Percentiles rank a stretch among this genome's conserved stretches.
Evolutionary conservation across 2,113 vertebrate species (phyloP).

Genomic region (Tringa solitaria): DNA sequence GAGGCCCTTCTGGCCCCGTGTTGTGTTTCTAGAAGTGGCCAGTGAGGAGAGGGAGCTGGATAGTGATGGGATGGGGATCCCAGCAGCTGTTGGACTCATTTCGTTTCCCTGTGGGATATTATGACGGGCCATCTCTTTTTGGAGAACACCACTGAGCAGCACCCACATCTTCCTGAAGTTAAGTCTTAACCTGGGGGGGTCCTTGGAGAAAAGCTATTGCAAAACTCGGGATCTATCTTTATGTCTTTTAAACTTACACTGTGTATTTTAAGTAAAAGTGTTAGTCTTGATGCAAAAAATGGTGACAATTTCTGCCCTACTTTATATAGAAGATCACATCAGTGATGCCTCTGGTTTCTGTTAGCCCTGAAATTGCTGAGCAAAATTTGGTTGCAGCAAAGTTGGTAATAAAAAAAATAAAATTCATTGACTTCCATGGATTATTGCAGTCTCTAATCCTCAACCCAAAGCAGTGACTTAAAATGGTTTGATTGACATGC

Average conservation of each 20-base stretch:
- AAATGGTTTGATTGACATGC: not conserved
- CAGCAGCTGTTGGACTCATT: not conserved
- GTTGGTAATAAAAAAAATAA: not conserved
- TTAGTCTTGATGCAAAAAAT: not conserved
- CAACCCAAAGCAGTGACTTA: not conserved
- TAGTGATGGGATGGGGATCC: not conserved
- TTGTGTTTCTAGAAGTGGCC: not conserved
- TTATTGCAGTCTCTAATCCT: not conserved
- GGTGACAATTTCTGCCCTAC: not conserved
- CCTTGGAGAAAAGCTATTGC: not conserved
- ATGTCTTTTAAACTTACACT: not conserved
- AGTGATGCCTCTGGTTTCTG: not conserved
- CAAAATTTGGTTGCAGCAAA: not conserved
- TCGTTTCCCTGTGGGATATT: not conserved
- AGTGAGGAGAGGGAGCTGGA: not conserved
- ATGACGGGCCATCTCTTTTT: not conserved
- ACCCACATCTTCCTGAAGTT: not conserved
- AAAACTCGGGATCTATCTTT: not conserved
- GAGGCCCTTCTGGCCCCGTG: not conserved
- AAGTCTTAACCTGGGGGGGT: not conserved
- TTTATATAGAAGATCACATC: not conserved
- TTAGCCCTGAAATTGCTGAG: not conserved
- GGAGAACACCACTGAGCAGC: not conserved
- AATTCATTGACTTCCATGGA: not conserved
- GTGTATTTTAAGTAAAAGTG: not conserved